A percentile compares a stretch with the other conserved stretches of the same genome.
Conservation (phyloP, 2,797 vertebrate genomes). For the Chanos chanos region DNA sequence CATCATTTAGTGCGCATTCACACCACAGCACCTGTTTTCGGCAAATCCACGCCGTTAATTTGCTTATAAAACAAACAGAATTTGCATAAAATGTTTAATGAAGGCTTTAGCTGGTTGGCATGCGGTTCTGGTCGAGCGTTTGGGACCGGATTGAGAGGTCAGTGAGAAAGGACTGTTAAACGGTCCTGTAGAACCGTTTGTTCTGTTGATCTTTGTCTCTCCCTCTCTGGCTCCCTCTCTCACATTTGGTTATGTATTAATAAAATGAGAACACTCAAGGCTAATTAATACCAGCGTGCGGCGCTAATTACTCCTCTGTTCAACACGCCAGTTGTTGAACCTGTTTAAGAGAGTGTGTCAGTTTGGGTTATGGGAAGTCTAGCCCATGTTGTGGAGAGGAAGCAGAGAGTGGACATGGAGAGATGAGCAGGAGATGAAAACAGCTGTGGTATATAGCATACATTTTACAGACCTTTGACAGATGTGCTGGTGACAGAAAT, state of each 20-base stretch:
- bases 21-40: constrained; percentile 97
- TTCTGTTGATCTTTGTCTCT: constrained; percentile 43
- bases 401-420: not conserved
- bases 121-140: constrained; percentile 74
- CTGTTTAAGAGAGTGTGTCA: constrained; percentile 66
- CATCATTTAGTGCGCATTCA: constrained; percentile 96
- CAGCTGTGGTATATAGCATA: too few species aligned
- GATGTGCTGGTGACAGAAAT: too few species aligned
- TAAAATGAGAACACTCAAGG: constrained; percentile 91
- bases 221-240: constrained; percentile 43
- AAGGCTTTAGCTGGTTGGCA: constrained; percentile 77
- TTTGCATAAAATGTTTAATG: constrained; percentile 96
- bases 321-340: constrained; percentile 84
- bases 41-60: constrained; percentile 86
- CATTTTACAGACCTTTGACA: too few species aligned
- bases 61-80: constrained; percentile 95
- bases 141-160: constrained; percentile 72
- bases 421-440: too few species aligned
- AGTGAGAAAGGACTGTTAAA: constrained; percentile 71
- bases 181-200: constrained; percentile 81
- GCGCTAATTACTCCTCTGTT: constrained; percentile 90
- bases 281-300: constrained; percentile 96
- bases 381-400: not conserved
- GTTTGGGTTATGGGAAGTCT: constrained; percentile 46
- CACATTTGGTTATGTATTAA: constrained; percentile 82